Evolutionary conservation across 53 echinoderm and acorn worm species (phyloP).

Genomic region (Apostichopus leukothele): DNA sequence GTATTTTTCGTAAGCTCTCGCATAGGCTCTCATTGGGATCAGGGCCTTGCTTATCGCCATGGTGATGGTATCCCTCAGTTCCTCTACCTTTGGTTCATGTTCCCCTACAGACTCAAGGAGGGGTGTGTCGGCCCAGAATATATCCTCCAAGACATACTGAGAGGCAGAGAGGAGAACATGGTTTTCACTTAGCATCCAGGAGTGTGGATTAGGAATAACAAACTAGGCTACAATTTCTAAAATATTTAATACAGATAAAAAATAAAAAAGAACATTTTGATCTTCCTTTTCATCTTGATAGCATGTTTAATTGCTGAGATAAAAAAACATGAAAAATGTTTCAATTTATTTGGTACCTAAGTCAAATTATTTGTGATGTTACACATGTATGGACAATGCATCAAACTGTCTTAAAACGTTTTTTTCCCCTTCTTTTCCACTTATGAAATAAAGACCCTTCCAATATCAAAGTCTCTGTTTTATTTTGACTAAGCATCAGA

Average conservation of each 20-base stretch:
- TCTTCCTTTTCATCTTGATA: too few species aligned
- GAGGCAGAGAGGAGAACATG: background rate
- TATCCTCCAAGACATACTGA: constrained; percentile 95
- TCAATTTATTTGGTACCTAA: too few species aligned
- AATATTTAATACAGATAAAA: background rate
- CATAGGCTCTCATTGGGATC: constrained; percentile 95
- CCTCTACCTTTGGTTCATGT: constrained; percentile 96
- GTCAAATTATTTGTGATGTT: too few species aligned
- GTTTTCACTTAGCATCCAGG: constrained; percentile 51
- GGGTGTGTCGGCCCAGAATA: constrained; percentile 99
- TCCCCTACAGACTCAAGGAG: constrained; percentile 97
- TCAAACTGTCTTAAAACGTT: too few species aligned
- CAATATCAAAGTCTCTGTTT: too few species aligned
- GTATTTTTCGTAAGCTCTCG: constrained; percentile 91
- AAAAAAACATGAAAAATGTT: too few species aligned
- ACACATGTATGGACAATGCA: too few species aligned
- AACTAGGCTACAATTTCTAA: background rate
- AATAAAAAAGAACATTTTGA: background rate
- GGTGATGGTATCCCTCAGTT: constrained; percentile 79
- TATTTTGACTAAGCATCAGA: too few species aligned
- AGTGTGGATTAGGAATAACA: constrained; percentile 20
- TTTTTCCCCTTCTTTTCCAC: too few species aligned
- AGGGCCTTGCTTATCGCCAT: constrained; percentile 86
- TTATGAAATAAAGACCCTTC: too few species aligned
- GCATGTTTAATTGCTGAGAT: too few species aligned